Percentiles rank a stretch among this genome's conserved stretches.
Evolutionary conservation across 2,888 invertebrate genomes (phyloP).

Genomic region (Eueremaeus valkanovi): DNA sequence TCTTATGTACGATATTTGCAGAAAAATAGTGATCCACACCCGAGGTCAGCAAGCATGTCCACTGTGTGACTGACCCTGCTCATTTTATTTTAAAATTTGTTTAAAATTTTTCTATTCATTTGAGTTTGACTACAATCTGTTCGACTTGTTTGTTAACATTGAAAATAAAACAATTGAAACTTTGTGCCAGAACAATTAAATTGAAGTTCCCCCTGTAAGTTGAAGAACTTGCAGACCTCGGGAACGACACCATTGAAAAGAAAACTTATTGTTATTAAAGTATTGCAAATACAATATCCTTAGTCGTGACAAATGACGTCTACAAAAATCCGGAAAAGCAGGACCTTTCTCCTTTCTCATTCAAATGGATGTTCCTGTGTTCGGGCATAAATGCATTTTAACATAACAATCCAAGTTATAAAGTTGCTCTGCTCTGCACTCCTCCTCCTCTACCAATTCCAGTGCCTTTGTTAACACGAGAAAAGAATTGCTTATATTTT

Average conservation of each 20-base stretch:
- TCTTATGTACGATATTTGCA: background rate
- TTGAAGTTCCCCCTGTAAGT: too few relatives aligned
- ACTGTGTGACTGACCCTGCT: too few relatives aligned
- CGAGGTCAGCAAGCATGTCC: too few relatives aligned
- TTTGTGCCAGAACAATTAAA: too few relatives aligned
- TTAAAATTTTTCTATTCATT: too few relatives aligned
- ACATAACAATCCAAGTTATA: conserved; percentile 34
- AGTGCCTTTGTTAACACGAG: background rate
- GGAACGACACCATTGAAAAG: background rate
- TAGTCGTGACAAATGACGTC: conserved; percentile 34
- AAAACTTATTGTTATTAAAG: conserved; percentile 12
- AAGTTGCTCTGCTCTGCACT: conserved; percentile 20
- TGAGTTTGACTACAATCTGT: too few relatives aligned
- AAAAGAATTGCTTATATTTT: conserved; percentile 21
- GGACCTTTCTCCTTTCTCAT: conserved; percentile 26
- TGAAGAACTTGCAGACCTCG: too few relatives aligned
- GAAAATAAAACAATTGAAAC: too few relatives aligned
- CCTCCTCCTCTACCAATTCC: background rate
- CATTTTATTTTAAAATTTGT: too few relatives aligned
- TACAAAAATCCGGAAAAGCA: conserved; percentile 34
- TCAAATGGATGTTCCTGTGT: conserved; percentile 32
- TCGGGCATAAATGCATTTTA: conserved; percentile 22
- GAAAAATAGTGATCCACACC: conserved; percentile 22
- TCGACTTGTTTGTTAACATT: too few relatives aligned
- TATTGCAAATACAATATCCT: conserved; percentile 29